These are phyloP conservation scores for Clarias batrachus DNA, from an alignment of 2,113 vertebrate species.

Conservation along the genomic window DNA sequence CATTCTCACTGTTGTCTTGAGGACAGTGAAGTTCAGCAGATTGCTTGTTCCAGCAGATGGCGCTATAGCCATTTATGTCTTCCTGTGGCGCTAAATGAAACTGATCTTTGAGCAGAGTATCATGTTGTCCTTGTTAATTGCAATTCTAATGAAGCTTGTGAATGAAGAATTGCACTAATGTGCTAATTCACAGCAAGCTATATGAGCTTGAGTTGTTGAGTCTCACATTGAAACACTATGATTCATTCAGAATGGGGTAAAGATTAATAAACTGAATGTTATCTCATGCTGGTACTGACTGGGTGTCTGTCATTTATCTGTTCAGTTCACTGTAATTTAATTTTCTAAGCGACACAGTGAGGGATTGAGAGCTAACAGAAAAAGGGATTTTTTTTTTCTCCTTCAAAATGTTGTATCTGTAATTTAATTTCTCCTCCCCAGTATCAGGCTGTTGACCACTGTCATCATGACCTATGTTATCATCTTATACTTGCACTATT, in stretches of 20 bases:
- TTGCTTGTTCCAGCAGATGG: constrained; percentile 50
- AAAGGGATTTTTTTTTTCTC: background rate
- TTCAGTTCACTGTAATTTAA: background rate
- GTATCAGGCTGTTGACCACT: background rate
- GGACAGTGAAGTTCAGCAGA: background rate
- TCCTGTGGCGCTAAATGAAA: background rate
- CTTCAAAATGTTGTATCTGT: background rate
- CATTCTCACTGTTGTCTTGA: background rate
- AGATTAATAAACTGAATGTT: background rate
- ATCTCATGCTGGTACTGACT: background rate
- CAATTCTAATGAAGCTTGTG: constrained; percentile 29
- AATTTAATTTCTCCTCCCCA: background rate
- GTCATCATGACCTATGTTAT: background rate
- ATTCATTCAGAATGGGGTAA: background rate
- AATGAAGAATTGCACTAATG: constrained; percentile 32
- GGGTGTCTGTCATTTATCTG: background rate
- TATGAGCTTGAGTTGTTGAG: background rate
- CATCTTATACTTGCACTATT: background rate
- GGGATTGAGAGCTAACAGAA: background rate
- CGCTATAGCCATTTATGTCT: background rate
- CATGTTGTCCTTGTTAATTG: constrained; percentile 20
- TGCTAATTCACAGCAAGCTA: background rate
- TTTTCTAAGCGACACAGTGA: background rate
- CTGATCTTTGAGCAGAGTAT: background rate
- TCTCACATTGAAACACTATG: background rate